phyloP scores from a whole-genome alignment of 64 coral and sea anemone genomes.

The Pocillopora damicornis region DNA sequence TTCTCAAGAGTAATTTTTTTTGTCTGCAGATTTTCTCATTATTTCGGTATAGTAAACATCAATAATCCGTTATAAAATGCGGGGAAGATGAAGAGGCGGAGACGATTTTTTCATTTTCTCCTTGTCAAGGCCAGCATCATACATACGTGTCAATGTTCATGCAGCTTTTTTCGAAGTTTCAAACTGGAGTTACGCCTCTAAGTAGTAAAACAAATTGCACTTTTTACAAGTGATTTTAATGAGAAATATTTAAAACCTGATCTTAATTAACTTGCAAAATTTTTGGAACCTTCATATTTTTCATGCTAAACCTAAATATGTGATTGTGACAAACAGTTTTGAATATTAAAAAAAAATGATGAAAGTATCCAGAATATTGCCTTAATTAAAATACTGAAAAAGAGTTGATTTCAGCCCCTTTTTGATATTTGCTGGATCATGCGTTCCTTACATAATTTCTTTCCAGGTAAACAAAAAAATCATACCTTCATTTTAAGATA shows the following conservation, averaged over 20 bases:
- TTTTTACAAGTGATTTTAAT: background rate
- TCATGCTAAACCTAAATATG: background rate
- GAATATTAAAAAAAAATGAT: background rate
- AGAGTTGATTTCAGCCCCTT: background rate
- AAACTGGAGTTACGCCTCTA: too few relatives aligned
- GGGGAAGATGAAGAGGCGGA: background rate
- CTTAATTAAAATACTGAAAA: background rate
- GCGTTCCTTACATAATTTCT: background rate
- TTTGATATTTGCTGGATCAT: background rate
- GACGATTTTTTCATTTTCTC: background rate
- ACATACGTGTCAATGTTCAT: too few relatives aligned
- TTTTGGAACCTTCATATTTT: background rate
- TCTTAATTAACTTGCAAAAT: background rate
- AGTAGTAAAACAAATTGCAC: background rate
- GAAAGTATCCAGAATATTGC: background rate
- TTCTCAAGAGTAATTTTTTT: background rate
- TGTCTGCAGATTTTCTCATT: background rate
- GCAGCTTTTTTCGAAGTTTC: too few relatives aligned
- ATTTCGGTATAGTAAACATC: background rate
- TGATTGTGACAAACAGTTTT: background rate
- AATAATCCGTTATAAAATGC: background rate
- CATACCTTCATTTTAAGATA: background rate
- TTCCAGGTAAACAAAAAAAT: background rate
- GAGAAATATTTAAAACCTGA: background rate
- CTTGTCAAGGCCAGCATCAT: background rate